These are phyloP conservation scores for Alces alces DNA, from an alignment of 2,113 vertebrate species.

Conservation along the genomic window DNA sequence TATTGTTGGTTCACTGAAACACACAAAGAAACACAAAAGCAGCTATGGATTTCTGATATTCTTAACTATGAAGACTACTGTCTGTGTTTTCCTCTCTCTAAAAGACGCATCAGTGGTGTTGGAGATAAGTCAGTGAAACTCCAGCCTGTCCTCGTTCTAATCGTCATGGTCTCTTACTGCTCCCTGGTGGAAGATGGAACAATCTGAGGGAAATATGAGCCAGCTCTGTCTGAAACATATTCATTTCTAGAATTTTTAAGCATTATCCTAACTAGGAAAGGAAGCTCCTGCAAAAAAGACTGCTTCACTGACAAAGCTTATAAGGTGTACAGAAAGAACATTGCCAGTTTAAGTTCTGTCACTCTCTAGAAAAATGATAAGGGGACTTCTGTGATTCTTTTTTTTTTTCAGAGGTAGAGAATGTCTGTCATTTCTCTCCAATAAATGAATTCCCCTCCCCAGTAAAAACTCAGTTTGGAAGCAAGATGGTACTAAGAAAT, in stretches of 20 bases:
- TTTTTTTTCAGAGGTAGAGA: not conserved
- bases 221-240: not conserved
- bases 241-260: not conserved
- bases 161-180: not conserved
- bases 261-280: not conserved
- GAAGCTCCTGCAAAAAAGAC: not conserved
- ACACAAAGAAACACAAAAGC: not conserved
- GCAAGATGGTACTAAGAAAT: not conserved
- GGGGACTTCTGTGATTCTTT: not conserved
- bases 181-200: not conserved
- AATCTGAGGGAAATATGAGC: not conserved
- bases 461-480: not conserved
- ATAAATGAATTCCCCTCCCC: not conserved
- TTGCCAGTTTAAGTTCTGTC: not conserved
- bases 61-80: not conserved
- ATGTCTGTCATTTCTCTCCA: not conserved
- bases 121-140: not conserved
- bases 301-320: not conserved
- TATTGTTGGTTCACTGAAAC: not conserved
- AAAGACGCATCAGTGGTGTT: not conserved
- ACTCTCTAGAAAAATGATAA: not conserved
- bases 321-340: not conserved
- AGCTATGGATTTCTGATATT: not conserved
- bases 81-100: not conserved
- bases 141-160: fast-evolving